Percentiles rank a stretch among this genome's conserved stretches.
phyloP scores from a whole-genome alignment of 2,113 vertebrate genomes.

The Oreamnos americanus region DNA sequence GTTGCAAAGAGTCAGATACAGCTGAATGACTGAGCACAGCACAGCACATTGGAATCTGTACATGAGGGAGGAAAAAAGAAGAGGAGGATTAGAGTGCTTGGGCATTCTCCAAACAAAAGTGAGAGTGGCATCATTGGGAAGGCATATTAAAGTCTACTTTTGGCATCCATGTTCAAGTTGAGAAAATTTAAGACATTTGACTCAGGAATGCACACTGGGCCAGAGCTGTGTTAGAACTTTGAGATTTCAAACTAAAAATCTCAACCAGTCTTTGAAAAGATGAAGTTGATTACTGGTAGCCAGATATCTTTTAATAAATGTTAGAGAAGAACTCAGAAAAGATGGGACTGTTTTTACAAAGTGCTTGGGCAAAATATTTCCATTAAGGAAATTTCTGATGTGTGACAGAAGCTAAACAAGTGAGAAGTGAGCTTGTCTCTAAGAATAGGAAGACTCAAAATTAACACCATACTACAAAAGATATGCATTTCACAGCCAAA shows the following conservation, averaged over 20 bases:
- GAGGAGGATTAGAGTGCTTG: no score
- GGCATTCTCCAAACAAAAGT: not conserved
- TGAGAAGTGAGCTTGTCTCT: not conserved
- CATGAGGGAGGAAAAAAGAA: not conserved
- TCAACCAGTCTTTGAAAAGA: not conserved
- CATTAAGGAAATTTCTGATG: not conserved
- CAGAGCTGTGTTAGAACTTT: not conserved
- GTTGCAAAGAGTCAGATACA: not conserved
- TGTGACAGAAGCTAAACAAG: not conserved
- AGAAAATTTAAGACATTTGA: not conserved
- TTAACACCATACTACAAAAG: not conserved
- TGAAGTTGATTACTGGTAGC: not conserved
- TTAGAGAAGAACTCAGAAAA: not conserved
- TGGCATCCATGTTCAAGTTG: not conserved
- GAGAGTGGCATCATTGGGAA: not conserved
- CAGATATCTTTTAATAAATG: not conserved
- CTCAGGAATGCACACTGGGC: not conserved
- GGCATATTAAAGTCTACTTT: not conserved
- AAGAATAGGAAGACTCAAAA: not conserved
- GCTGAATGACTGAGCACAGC: not conserved
- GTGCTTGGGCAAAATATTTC: not conserved
- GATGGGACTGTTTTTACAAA: not conserved
- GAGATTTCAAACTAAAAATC: not conserved
- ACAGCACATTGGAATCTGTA: not conserved
- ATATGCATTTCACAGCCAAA: not conserved